Evolutionary conservation across 2,797 vertebrate species (phyloP).

Genomic region (Smutsia gigantea): DNA sequence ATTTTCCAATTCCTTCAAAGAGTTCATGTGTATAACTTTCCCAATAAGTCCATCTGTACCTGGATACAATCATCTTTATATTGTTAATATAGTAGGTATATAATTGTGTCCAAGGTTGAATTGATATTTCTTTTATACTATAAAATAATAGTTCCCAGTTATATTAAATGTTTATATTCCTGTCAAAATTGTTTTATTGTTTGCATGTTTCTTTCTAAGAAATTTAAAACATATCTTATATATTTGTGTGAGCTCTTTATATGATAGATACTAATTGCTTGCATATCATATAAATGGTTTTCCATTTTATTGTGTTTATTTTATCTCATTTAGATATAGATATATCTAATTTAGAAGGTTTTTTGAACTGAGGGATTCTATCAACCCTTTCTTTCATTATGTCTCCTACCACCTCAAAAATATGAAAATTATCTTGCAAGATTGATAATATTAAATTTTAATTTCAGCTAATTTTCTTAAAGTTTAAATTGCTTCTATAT

Average conservation of each 20-base stretch:
- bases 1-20: background rate
- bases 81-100: background rate
- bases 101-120: background rate
- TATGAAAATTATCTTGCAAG: background rate
- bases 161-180: constrained; percentile 6
- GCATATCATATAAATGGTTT: background rate
- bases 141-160: background rate
- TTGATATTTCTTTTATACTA: background rate
- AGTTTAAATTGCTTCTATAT: background rate
- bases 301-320: background rate
- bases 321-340: background rate
- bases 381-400: background rate
- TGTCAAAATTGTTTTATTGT: background rate
- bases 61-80: background rate
- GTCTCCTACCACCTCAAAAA: background rate
- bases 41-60: background rate
- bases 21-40: background rate
- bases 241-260: background rate
- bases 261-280: background rate
- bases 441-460: constrained; percentile 5
- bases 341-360: background rate
- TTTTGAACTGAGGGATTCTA: background rate
- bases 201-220: background rate
- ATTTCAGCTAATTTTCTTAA: background rate
- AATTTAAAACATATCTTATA: constrained; percentile 13